Evolutionary conservation across 2,888 invertebrate species (phyloP), one percentile per base, ranked within the genome.

Genomic region (Crematogaster levior): DNA sequence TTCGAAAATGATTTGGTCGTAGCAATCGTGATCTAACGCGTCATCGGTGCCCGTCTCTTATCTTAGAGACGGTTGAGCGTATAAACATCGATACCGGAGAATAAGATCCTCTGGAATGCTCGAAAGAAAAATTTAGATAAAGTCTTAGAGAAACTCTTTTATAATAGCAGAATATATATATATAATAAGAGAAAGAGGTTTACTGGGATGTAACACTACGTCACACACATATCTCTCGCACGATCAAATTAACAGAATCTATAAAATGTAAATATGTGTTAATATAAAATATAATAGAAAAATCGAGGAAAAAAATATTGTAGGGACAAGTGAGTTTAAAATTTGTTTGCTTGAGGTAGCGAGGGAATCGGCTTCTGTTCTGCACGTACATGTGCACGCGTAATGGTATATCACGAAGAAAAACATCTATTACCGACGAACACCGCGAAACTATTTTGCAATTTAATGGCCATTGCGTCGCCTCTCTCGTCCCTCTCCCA

Each of bases 391-490:
- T n/a, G 43, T 7, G 51, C 27, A 18, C 40, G 24, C 37, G 56
- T 68, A 77, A 77, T 68, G 68, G 43, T 56, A 18, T 15, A 56
- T 30, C 18, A 43, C 18, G 34, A 70, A 68, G 77, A 70, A 79
- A 79, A 79, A 79, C 56, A 24, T 70, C 56, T 79, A 53, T 24
- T 37, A 15, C 48, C 53, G 65, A 73, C 81, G 84, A 73, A 65
- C 61, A 73, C 81, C 81, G 81, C 87, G 87, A 89, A 92, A 92
- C 92, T 91, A 92, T 92, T 91, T 91, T 90, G 89, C 89, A 91
- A 92, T 93, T 92, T 91, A 90, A 92, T 88, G n/a, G 88, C 77
- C 80, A 43, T 48, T 60, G 34, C 43, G 37, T 46, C 21, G 40
- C 63, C 4, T 46, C 68, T n/a, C n/a, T n/a, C n/a, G n/a, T 15